Evolutionary conservation across 2,888 invertebrate genomes (phyloP).

Genomic region (Trilocha varians): DNA sequence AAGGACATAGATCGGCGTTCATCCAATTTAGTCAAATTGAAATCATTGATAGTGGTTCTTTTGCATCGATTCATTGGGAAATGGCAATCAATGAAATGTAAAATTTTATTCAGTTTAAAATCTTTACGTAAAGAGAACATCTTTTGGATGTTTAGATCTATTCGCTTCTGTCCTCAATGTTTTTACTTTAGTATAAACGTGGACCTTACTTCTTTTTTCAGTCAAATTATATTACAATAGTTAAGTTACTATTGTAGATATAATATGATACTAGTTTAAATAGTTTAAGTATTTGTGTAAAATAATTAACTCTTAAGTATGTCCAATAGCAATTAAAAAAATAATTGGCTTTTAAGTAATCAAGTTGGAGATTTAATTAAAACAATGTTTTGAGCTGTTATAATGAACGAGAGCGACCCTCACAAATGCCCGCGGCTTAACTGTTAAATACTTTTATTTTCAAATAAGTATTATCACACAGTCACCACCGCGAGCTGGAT

Average conservation of each 20-base stretch:
- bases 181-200: no score
- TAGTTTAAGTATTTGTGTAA: no score
- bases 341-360: background rate
- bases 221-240: no score
- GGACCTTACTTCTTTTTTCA: no score
- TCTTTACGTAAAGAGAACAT: no score
- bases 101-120: background rate
- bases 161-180: no score
- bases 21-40: constrained; percentile 1
- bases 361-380: background rate
- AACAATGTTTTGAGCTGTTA: background rate
- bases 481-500: background rate
- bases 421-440: background rate
- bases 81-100: no score
- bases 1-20: background rate
- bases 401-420: background rate
- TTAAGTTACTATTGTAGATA: no score
- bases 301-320: no score
- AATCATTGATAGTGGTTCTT: background rate
- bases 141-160: no score
- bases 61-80: background rate
- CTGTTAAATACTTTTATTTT: background rate
- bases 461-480: background rate
- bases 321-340: no score
- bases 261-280: no score